Percentiles rank a stretch among this genome's conserved stretches.
Conservation (phyloP, 2,113 vertebrate species). For the Apaloderma vittatum region DNA sequence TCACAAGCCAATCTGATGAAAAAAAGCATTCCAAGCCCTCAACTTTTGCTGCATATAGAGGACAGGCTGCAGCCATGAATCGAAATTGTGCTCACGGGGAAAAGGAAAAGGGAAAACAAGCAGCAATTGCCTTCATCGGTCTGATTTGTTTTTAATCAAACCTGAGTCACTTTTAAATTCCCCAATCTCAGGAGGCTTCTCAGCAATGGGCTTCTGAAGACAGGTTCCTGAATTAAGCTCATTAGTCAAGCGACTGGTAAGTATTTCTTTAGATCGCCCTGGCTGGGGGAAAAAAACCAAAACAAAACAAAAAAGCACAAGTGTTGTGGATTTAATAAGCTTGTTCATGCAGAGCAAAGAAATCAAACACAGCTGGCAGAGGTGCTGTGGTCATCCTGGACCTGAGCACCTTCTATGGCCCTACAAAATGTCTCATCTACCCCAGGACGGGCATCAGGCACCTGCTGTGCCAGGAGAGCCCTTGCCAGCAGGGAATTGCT, state of each 20-base stretch:
- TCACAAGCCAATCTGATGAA: neutral
- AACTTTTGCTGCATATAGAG: neutral
- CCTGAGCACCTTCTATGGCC: neutral
- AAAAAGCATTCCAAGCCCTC: neutral
- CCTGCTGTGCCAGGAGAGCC: fast-evolving
- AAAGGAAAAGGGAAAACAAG: neutral
- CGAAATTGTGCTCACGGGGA: neutral
- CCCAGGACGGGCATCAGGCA: neutral
- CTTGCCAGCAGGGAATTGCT: neutral
- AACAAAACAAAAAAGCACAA: too few species aligned
- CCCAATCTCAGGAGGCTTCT: neutral
- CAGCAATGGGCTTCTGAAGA: neutral
- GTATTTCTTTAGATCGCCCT: neutral
- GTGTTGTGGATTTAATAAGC: neutral
- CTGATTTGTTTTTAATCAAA: neutral
- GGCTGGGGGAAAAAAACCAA: neutral
- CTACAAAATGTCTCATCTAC: neutral
- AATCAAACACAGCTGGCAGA: neutral
- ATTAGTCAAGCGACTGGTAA: neutral
- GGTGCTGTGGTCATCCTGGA: neutral
- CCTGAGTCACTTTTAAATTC: neutral
- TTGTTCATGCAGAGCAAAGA: neutral
- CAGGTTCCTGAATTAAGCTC: neutral
- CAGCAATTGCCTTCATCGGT: neutral
- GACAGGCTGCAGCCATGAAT: neutral